Conservation (phyloP, 2,797 vertebrate genomes). For the Squalus acanthias region DNA sequence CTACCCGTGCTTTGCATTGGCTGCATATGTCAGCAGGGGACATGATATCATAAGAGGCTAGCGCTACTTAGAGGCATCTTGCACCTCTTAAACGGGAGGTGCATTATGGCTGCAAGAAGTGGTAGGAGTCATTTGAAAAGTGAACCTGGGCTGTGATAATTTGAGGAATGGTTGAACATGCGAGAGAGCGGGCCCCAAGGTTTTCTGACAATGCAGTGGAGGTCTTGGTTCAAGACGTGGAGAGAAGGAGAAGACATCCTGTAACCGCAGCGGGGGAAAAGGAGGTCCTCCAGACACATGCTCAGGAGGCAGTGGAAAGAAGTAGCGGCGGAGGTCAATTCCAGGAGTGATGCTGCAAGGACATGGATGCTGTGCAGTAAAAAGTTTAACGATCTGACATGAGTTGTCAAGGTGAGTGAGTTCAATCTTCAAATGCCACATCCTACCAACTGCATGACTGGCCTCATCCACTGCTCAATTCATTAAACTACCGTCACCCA, state of each 20-base stretch:
- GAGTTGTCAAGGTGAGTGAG: not conserved
- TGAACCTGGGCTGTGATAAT: not conserved
- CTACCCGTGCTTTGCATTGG: not conserved
- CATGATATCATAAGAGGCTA: not conserved
- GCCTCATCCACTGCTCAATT: too few species aligned
- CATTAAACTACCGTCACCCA: too few species aligned
- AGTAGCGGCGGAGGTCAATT: not conserved
- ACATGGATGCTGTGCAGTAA: not conserved
- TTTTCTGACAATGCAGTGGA: not conserved
- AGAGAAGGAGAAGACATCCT: not conserved
- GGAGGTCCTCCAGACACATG: not conserved
- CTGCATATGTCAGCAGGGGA: not conserved
- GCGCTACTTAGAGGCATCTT: too few species aligned
- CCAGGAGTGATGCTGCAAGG: not conserved
- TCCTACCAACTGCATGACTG: too few species aligned
- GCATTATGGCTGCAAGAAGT: not conserved
- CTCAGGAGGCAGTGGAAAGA: not conserved
- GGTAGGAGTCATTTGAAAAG: not conserved
- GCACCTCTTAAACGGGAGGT: not conserved
- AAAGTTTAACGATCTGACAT: not conserved
- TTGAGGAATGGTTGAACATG: not conserved
- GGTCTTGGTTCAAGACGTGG: too few species aligned
- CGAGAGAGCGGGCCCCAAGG: not conserved
- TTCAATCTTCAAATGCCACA: too few species aligned
- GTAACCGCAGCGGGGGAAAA: not conserved